These are phyloP conservation scores for Pocillopora verrucosa DNA, from an alignment of 64 coral and sea anemone species.

Conservation along the genomic window DNA sequence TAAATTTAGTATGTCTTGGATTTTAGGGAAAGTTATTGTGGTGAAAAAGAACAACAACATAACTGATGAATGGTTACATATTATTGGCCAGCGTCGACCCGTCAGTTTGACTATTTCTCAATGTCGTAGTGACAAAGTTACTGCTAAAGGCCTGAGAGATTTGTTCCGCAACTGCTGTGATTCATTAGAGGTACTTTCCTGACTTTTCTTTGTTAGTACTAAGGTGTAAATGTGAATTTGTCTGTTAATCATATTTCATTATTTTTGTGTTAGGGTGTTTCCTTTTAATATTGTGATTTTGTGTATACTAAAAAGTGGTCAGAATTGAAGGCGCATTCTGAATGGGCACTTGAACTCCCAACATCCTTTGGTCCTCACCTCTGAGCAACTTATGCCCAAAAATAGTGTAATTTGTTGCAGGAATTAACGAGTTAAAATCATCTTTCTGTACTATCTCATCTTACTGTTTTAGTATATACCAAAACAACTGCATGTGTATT, in stretches of 20 bases:
- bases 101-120: slow-evolving; percentile 80
- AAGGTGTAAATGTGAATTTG: background rate
- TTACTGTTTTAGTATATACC: too few species aligned
- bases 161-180: slow-evolving; percentile 90
- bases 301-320: too few species aligned
- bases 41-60: slow-evolving; percentile 74
- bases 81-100: slow-evolving; percentile 76
- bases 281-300: too few species aligned
- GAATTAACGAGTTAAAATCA: too few species aligned
- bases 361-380: too few species aligned
- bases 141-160: slow-evolving; percentile 68
- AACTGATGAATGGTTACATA: slow-evolving; percentile 73
- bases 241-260: too few species aligned
- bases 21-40: slow-evolving; percentile 83
- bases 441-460: too few species aligned
- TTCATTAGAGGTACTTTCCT: slow-evolving; percentile 61
- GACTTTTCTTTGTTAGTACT: background rate
- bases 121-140: slow-evolving; percentile 73
- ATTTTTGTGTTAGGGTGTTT: too few species aligned
- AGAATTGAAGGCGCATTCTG: too few species aligned
- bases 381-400: too few species aligned
- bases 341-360: too few species aligned
- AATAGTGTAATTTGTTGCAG: too few species aligned
- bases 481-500: background rate
- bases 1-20: background rate